These are phyloP conservation scores for Apotomis capreana DNA, from an alignment of 2,888 invertebrate species.

Conservation along the genomic window DNA sequence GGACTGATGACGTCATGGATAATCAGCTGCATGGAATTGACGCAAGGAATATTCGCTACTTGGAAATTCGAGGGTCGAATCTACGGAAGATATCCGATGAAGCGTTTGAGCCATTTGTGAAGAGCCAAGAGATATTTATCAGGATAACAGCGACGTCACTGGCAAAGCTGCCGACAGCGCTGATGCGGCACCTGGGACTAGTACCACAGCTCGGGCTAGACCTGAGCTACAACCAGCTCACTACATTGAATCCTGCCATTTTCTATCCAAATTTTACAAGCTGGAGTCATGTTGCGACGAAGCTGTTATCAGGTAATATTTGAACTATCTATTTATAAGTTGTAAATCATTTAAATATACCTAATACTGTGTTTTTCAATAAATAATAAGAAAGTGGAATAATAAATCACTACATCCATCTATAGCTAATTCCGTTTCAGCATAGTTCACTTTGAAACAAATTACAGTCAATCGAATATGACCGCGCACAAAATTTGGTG, in stretches of 20 bases:
- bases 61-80: slow-evolving; percentile 91
- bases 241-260: slow-evolving; percentile 90
- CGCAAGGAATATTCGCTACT: slow-evolving; percentile 89
- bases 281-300: slow-evolving; percentile 94
- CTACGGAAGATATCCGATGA: slow-evolving; percentile 89
- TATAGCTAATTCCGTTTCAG: too few relatives aligned
- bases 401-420: too few relatives aligned
- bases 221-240: slow-evolving; percentile 91
- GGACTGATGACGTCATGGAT: slow-evolving; percentile 88
- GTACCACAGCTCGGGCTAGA: slow-evolving; percentile 92
- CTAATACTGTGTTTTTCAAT: too few relatives aligned
- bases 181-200: slow-evolving; percentile 89
- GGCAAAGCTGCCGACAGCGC: slow-evolving; percentile 90
- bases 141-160: slow-evolving; percentile 91
- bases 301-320: slow-evolving; percentile 89
- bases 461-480: not conserved
- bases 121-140: slow-evolving; percentile 89
- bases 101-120: slow-evolving; percentile 89
- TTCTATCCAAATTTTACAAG: slow-evolving; percentile 93
- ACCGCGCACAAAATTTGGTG: not conserved
- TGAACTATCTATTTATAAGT: too few relatives aligned
- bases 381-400: too few relatives aligned
- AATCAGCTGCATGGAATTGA: slow-evolving; percentile 90
- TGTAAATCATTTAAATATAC: too few relatives aligned
- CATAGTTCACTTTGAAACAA: not conserved